Base-by-base conservation (phyloP, 2,888 invertebrate genomes). In the Halictus quadricinctus region DNA sequence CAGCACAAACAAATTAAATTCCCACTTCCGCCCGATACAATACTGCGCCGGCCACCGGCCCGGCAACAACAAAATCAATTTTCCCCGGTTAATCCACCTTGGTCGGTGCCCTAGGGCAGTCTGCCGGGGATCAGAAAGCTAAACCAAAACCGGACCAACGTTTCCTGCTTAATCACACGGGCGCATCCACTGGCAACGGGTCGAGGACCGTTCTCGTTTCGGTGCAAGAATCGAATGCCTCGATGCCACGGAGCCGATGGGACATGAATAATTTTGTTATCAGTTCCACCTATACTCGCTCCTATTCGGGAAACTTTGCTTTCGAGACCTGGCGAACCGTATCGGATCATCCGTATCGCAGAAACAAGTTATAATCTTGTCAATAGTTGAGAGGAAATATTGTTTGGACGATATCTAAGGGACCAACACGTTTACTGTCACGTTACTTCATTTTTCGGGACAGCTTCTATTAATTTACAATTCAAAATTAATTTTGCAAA, bases 61-160 rank as follows among this genome's bases (percentile, higher is more conserved):
- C 13, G 58, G 58, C 72, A 76, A 72, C 78, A 81, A 76, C 48
- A 72, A 79, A 84, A 84, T 84, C 84, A 84, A 84, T 79, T 82
- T 76, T 70, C 66, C 66, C 43, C 25, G 79, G 79, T 66, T 84
- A 84, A 84, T 84, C 83, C 72, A 72, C 29, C 54, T 72, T 43
- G 48, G 18, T 36, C 41, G n/a, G 0, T 48, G 13, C 41, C 66
- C 72, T 13, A 18, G 36, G 66, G 79, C 79, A 41, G 72, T 73
- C 29, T 66, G 54, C 36, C 25, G 43, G 29, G 54, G 72, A 82
- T 82, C 79, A 69, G 48, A 21, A 66, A 82, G 83, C 76, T 76
- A 82, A 72, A 76, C 82, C 79, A 10, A 72, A 76, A 58, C 66
- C 72, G 66, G n/a, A 73, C 64, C 72, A 66, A 76, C 41, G 58